phyloP scores from a whole-genome alignment of 2,888 invertebrate species.

The Agrenia bidenticulata region DNA sequence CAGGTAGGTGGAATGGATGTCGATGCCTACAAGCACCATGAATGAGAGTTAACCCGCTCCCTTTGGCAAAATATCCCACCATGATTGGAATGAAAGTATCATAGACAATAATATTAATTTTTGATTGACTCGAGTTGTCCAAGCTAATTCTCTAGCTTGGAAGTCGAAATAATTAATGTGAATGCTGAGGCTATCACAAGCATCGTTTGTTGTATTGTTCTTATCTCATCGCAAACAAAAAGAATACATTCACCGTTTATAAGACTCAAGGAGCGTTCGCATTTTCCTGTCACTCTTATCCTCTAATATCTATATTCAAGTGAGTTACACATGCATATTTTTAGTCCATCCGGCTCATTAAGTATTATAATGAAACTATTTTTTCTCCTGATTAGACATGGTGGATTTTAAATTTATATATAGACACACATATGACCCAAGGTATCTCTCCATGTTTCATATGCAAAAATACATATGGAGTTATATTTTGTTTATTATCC shows the following conservation, averaged over 20 bases:
- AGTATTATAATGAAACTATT: conserved; percentile 10
- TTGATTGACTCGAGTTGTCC: conserved; percentile 7
- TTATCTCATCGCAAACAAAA: conserved; percentile 5
- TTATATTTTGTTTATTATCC: conserved; percentile 9
- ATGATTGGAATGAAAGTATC: conserved; percentile 3
- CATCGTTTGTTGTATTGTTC: conserved; percentile 9
- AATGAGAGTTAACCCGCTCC: background rate
- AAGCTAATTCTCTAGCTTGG: conserved; percentile 3
- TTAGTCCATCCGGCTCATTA: conserved; percentile 10
- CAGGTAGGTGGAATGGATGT: too few relatives aligned
- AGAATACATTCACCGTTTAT: background rate
- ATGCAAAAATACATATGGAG: background rate
- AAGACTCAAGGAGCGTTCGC: conserved; percentile 7
- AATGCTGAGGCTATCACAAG: conserved; percentile 6
- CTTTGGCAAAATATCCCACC: conserved; percentile 6
- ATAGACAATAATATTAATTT: conserved; percentile 1
- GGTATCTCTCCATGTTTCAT: too few relatives aligned
- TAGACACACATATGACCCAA: background rate
- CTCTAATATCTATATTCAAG: conserved; percentile 7
- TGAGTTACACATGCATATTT: conserved; percentile 14
- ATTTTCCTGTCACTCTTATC: conserved; percentile 12
- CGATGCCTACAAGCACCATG: too few relatives aligned
- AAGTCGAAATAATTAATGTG: conserved; percentile 7
- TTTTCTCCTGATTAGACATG: conserved; percentile 10
- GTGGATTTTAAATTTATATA: conserved; percentile 1